Percentiles rank a stretch among this genome's conserved stretches.
phyloP scores from a whole-genome alignment of 2,797 vertebrate species.

The Myotis daubentonii region DNA sequence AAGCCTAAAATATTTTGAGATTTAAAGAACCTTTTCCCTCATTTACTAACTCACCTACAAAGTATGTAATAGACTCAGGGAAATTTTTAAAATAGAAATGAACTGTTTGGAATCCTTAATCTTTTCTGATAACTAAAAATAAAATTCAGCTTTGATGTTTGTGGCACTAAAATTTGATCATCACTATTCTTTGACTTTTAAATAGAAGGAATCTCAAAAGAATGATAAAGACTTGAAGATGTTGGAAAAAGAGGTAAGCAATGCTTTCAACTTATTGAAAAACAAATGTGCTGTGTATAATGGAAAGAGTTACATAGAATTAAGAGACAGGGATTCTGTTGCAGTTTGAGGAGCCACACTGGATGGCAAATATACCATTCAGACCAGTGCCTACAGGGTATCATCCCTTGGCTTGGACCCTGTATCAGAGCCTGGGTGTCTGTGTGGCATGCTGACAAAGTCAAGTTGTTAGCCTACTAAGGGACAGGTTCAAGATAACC shows the following conservation, averaged over 20 bases:
- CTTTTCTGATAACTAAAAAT: conserved; percentile 30
- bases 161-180: conserved; percentile 1
- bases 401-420: background rate
- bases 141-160: background rate
- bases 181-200: conserved; percentile 57
- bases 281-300: background rate
- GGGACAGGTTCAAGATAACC: background rate
- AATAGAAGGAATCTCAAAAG: conserved; percentile 87
- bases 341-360: background rate
- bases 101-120: background rate
- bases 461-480: background rate
- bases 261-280: background rate
- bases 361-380: background rate
- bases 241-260: conserved; percentile 93
- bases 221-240: conserved; percentile 88
- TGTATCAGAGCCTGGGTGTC: background rate
- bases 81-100: conserved; percentile 29
- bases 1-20: conserved; percentile 35
- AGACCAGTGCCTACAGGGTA: background rate
- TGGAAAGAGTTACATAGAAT: background rate
- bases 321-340: background rate
- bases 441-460: background rate
- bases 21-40: conserved; percentile 22
- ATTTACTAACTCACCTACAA: background rate
- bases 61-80: background rate